These are phyloP conservation scores for Dendrophyllia cribrosa DNA, from an alignment of 64 coral and sea anemone species.

Conservation along the genomic window DNA sequence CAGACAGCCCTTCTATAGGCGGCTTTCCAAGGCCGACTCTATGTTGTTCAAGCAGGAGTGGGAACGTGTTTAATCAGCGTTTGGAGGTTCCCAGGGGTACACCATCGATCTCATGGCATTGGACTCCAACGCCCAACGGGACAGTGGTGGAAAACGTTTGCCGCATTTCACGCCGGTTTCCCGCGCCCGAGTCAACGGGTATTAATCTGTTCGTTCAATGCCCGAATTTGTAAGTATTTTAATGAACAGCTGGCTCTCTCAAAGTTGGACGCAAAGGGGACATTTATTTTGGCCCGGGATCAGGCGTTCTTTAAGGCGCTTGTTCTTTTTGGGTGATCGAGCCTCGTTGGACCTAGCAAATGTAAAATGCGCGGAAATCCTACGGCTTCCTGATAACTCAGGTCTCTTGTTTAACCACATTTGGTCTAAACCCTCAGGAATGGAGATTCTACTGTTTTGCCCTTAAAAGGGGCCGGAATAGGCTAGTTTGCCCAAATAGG, in stretches of 20 bases:
- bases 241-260: too few relatives aligned
- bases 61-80: not conserved
- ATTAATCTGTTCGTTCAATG: too few relatives aligned
- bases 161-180: not conserved
- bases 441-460: not conserved
- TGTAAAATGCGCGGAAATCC: not conserved
- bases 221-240: not conserved
- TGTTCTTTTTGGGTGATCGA: not conserved
- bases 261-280: not conserved
- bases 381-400: not conserved
- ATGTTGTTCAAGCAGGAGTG: not conserved
- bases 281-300: not conserved
- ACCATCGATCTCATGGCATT: not conserved
- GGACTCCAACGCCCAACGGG: not conserved
- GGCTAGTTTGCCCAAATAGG: not conserved
- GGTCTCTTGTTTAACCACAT: slow-evolving; percentile 9
- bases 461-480: not conserved
- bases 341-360: not conserved
- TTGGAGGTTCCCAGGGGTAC: not conserved
- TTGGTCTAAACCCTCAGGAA: not conserved
- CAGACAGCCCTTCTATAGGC: not conserved
- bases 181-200: not conserved
- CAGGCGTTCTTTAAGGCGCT: not conserved
- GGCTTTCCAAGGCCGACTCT: not conserved
- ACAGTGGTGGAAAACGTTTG: not conserved